Conservation (phyloP, 2,797 vertebrate species). For the Cryptoblepharus egeriae region DNA sequence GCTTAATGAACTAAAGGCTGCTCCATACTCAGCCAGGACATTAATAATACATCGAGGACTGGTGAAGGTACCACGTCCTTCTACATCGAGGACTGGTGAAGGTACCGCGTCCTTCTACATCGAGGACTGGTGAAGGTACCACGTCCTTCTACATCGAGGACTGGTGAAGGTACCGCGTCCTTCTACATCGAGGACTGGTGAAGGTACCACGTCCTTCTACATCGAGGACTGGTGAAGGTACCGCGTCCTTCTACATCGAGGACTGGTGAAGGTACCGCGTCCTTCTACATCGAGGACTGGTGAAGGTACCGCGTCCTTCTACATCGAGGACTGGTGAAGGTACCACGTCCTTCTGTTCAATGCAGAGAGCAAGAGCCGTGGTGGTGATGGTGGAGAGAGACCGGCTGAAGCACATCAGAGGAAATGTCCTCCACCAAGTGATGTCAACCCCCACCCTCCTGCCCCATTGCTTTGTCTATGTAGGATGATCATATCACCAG, state of each 20-base stretch:
- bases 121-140: not conserved
- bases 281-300: not conserved
- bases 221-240: not conserved
- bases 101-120: not conserved
- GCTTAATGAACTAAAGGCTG: not conserved
- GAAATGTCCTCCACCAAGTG: not conserved
- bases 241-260: not conserved
- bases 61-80: not conserved
- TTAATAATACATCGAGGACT: not conserved
- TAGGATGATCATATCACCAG: no score
- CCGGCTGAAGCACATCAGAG: not conserved
- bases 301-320: not conserved
- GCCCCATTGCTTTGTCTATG: not conserved
- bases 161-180: not conserved
- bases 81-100: no score
- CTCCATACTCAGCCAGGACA: not conserved
- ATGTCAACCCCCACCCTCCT: not conserved
- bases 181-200: no score
- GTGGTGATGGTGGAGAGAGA: no score
- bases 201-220: not conserved
- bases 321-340: no score
- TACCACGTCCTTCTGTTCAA: not conserved
- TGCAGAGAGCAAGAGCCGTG: not conserved
- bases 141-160: not conserved
- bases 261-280: not conserved